Evolutionary conservation across 2,888 invertebrate genomes (phyloP).

Genomic region (Spicauda simplicius): DNA sequence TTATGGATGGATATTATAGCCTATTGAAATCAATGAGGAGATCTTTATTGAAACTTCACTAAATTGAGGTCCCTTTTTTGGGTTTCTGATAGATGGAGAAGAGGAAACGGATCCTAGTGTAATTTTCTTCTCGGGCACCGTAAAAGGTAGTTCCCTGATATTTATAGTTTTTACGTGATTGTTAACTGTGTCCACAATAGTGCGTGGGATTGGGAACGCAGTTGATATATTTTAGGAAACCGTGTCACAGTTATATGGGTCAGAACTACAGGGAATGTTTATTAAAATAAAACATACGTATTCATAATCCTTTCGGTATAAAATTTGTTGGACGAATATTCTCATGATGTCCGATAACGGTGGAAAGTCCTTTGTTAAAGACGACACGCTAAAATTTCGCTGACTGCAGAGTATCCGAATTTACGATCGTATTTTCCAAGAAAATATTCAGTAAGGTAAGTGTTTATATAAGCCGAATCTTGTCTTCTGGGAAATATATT

Average conservation of each 20-base stretch:
- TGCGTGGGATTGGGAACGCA: not conserved
- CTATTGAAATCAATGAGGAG: conserved; percentile 71
- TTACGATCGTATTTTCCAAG: too few relatives aligned
- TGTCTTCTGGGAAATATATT: too few relatives aligned
- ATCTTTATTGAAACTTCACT: conserved; percentile 70
- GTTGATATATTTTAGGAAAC: not conserved
- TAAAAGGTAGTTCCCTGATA: conserved; percentile 12
- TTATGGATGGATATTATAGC: conserved; percentile 59
- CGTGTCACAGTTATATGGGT: not conserved
- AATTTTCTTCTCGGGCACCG: conserved; percentile 17
- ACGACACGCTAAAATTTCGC: too few relatives aligned
- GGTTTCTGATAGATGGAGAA: conserved; percentile 35
- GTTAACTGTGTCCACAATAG: not conserved
- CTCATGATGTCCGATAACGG: too few relatives aligned
- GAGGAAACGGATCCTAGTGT: conserved; percentile 14
- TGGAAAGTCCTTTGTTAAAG: too few relatives aligned
- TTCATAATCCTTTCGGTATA: too few relatives aligned
- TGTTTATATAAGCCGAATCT: too few relatives aligned
- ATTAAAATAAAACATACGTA: too few relatives aligned
- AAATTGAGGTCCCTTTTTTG: conserved; percentile 53
- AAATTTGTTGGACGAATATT: too few relatives aligned
- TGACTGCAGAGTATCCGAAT: too few relatives aligned
- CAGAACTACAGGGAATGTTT: not conserved
- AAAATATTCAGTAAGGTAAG: too few relatives aligned
- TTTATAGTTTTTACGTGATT: conserved; percentile 29